Conservation (phyloP, 2,797 vertebrate species). For the Myotis daubentonii region DNA sequence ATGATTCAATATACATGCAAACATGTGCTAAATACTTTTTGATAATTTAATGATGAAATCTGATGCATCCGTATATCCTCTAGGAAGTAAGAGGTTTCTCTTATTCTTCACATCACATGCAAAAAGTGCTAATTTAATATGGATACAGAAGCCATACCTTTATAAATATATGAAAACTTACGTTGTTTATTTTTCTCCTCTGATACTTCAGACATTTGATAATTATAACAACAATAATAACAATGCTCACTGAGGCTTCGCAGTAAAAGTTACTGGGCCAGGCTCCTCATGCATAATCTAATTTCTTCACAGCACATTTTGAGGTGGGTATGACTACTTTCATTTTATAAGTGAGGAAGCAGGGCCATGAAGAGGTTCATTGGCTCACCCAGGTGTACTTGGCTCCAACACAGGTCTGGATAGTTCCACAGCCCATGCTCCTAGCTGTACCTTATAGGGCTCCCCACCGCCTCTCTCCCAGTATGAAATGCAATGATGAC, state of each 20-base stretch:
- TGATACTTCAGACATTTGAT: conserved; percentile 23
- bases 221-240: background rate
- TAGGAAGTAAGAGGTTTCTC: background rate
- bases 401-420: background rate
- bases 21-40: background rate
- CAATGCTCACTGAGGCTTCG: background rate
- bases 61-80: background rate
- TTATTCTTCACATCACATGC: background rate
- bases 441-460: too few relatives aligned
- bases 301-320: background rate
- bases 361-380: background rate
- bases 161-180: background rate
- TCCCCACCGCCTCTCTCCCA: background rate
- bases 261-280: background rate
- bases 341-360: background rate
- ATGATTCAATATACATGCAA: background rate
- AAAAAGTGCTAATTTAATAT: background rate
- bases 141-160: background rate
- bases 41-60: background rate
- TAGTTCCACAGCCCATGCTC: background rate
- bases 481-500: background rate
- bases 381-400: background rate
- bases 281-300: background rate
- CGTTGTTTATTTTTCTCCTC: background rate
- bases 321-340: background rate